Percentiles rank a stretch among this genome's conserved stretches.
phyloP scores from a whole-genome alignment of 2,113 vertebrate species.

The Cinclus cinclus region DNA sequence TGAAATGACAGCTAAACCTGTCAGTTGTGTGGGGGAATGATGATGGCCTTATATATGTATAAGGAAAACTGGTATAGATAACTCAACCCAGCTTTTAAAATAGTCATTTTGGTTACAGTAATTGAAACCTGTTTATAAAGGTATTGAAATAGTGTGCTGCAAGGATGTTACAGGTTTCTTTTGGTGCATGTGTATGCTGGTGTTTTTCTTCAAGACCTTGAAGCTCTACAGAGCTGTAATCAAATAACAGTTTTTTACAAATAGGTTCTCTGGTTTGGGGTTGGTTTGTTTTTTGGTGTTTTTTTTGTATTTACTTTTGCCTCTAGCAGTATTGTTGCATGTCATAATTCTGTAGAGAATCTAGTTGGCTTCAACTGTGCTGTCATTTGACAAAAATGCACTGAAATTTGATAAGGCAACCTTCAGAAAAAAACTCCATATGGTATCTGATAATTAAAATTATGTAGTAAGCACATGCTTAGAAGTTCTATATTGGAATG shows the following conservation, averaged over 20 bases:
- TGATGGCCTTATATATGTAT: background rate
- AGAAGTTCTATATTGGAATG: background rate
- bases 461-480: background rate
- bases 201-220: background rate
- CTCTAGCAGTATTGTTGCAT: background rate
- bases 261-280: background rate
- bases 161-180: background rate
- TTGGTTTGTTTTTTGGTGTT: fast-evolving
- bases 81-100: background rate
- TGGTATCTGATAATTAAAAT: background rate
- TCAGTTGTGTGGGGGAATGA: background rate
- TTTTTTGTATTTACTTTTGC: background rate
- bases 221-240: background rate
- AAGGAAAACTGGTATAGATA: background rate
- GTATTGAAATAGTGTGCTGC: background rate
- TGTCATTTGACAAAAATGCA: constrained; percentile 36
- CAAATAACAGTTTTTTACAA: background rate
- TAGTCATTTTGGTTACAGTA: background rate
- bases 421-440: background rate
- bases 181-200: background rate
- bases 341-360: constrained; percentile 6
- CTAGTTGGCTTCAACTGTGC: background rate
- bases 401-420: background rate
- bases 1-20: background rate
- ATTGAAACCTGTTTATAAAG: background rate